Percentiles rank a stretch among this genome's conserved stretches.
Evolutionary conservation across 1,140 invertebrate genomes (phyloP).

Genomic region (Diachasmimorpha longicaudata): DNA sequence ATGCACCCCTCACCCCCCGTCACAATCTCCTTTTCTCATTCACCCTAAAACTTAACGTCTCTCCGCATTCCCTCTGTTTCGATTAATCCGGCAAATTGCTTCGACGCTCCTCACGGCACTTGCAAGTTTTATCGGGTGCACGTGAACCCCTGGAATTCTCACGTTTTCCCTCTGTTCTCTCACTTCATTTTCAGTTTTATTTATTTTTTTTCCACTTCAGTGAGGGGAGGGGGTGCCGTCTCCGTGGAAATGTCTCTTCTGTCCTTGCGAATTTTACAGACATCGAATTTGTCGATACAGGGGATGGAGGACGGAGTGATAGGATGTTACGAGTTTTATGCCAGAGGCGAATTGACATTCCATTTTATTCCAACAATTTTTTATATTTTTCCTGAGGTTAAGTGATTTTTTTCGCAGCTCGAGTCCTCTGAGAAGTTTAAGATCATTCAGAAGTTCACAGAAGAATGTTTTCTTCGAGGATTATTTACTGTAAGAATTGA

Average conservation of each 20-base stretch:
- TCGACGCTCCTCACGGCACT: constrained; percentile 22
- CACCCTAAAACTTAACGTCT: constrained; percentile 10
- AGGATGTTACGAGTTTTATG: background rate
- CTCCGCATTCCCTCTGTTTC: constrained; percentile 12
- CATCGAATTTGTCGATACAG: background rate
- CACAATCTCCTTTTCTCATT: constrained; percentile 8
- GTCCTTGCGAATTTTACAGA: background rate
- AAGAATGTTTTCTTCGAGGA: too few relatives aligned
- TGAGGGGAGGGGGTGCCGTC: too few relatives aligned
- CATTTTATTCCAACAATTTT: background rate
- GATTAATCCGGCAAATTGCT: constrained; percentile 29
- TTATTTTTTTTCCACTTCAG: background rate
- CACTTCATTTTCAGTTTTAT: constrained; percentile 2
- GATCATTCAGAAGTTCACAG: too few relatives aligned
- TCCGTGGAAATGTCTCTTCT: background rate
- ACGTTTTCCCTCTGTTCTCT: constrained; percentile 9
- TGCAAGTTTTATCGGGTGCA: constrained; percentile 27
- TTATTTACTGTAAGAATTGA: too few relatives aligned
- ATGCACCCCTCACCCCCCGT: background rate
- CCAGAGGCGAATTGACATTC: background rate
- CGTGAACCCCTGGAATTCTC: constrained; percentile 23
- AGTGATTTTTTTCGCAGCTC: too few relatives aligned
- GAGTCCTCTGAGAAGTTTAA: too few relatives aligned
- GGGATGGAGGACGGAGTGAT: background rate
- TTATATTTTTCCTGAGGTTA: background rate